These are phyloP conservation scores for Psococerastis gibbosa DNA, from an alignment of 2,888 invertebrate species.

Conservation along the genomic window DNA sequence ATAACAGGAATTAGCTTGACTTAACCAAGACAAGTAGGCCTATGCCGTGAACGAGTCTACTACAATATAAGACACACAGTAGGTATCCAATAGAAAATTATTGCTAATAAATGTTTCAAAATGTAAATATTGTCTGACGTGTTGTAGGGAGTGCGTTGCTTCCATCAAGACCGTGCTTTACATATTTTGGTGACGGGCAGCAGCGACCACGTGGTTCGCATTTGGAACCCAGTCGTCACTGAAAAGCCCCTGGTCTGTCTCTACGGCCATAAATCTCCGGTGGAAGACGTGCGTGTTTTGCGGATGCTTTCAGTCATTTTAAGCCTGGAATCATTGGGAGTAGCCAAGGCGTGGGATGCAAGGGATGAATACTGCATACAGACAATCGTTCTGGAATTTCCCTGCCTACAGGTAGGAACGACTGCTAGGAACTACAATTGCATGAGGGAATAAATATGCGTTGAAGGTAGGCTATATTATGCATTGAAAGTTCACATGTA, in stretches of 20 bases:
- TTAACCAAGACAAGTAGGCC: no score
- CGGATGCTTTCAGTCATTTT: slow-evolving; percentile 30
- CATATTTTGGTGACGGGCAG: slow-evolving; percentile 37
- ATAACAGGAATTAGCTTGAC: no score
- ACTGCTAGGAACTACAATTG: no score
- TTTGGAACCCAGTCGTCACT: slow-evolving; percentile 35
- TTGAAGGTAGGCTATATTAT: no score
- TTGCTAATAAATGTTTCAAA: no score
- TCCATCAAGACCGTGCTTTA: slow-evolving; percentile 29
- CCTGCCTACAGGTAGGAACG: no score
- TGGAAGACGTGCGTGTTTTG: slow-evolving; percentile 34
- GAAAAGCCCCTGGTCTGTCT: slow-evolving; percentile 25
- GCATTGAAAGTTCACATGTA: no score
- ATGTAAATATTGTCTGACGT: slow-evolving; percentile 6
- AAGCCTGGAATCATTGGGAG: slow-evolving; percentile 36
- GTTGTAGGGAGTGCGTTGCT: slow-evolving; percentile 37
- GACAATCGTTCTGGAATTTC: slow-evolving; percentile 34
- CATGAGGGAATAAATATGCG: no score
- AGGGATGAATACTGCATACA: slow-evolving; percentile 36
- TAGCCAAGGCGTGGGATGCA: slow-evolving; percentile 38
- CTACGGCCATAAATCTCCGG: slow-evolving; percentile 24
- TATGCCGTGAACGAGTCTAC: no score
- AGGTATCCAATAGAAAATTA: no score
- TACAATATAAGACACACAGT: no score
- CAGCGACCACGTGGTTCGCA: slow-evolving; percentile 31